These are phyloP conservation scores for Bombus polaris DNA, from an alignment of 1,140 invertebrate genomes.

Conservation along the genomic window DNA sequence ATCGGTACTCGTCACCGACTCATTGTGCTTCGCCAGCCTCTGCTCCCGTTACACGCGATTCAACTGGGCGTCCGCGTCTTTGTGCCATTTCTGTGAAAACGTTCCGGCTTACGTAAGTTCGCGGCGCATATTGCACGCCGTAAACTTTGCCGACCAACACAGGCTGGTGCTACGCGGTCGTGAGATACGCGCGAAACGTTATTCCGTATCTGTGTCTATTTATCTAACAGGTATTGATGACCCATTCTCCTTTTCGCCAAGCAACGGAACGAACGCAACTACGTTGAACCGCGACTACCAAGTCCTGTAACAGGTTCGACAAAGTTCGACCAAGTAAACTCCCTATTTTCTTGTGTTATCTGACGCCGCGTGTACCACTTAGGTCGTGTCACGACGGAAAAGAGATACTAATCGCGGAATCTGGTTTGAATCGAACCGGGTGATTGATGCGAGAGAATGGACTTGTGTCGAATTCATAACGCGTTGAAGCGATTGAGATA, in stretches of 20 bases:
- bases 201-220: slow-evolving; percentile 29
- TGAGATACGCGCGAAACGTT: neutral
- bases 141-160: slow-evolving; percentile 24
- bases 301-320: neutral
- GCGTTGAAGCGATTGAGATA: neutral
- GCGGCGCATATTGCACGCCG: slow-evolving; percentile 22
- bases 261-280: neutral
- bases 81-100: neutral
- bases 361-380: no score
- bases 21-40: slow-evolving; percentile 4
- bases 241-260: neutral
- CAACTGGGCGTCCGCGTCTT: slow-evolving; percentile 2
- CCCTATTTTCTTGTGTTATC: neutral
- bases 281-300: neutral
- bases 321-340: neutral
- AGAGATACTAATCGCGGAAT: neutral
- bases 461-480: neutral
- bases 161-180: no score
- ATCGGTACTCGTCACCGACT: slow-evolving; percentile 33
- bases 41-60: neutral
- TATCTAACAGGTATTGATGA: slow-evolving; percentile 23
- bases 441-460: no score
- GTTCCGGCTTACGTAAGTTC: slow-evolving; percentile 21
- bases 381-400: neutral
- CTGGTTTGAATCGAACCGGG: neutral